Conservation (phyloP, 2,888 invertebrate genomes). For the Frankliniella intonsa region DNA sequence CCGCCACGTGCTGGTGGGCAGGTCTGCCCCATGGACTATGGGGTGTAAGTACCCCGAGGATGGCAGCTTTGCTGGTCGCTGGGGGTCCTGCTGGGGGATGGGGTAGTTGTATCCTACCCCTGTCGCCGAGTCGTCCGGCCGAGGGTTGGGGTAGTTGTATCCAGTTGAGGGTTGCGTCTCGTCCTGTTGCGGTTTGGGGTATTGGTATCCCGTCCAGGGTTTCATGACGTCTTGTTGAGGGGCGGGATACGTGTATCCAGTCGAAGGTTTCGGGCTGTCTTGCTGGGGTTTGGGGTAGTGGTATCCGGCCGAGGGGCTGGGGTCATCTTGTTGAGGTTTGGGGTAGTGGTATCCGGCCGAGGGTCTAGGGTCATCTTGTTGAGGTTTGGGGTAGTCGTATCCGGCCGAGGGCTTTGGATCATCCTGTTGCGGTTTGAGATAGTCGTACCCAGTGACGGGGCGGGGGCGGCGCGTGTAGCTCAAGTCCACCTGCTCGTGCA, state of each 20-base stretch:
- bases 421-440: background rate
- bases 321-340: background rate
- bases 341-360: background rate
- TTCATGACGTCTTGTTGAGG: background rate
- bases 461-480: background rate
- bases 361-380: background rate
- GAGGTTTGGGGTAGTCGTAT: background rate
- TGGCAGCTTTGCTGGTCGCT: background rate
- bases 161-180: background rate
- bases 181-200: background rate
- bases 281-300: background rate
- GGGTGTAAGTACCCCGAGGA: background rate
- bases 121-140: background rate
- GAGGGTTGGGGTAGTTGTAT: background rate
- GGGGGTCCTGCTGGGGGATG: background rate
- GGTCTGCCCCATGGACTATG: too few relatives aligned
- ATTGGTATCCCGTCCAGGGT: background rate
- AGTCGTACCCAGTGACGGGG: background rate
- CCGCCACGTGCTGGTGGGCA: too few relatives aligned
- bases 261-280: background rate
- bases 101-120: background rate
- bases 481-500: too few relatives aligned
- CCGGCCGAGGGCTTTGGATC: background rate
- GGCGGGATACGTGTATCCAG: background rate
- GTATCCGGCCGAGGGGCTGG: background rate